Conservation (phyloP, 2,888 invertebrate genomes). For the Luffia ferchaultella region DNA sequence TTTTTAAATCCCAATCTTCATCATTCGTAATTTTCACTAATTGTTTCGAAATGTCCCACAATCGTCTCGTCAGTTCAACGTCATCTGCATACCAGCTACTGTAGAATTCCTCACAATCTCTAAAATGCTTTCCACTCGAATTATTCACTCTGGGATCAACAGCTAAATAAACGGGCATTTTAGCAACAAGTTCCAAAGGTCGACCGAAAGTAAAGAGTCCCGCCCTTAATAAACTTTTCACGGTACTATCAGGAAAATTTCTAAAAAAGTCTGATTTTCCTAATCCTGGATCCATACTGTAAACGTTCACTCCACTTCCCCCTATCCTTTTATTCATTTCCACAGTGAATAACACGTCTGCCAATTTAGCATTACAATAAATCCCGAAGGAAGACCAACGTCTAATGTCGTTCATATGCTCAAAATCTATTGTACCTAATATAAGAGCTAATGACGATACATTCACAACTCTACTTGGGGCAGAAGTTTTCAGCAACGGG, state of each 20-base stretch:
- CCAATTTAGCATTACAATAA: conserved; percentile 61
- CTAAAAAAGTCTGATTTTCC: conserved; percentile 81
- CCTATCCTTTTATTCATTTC: conserved; percentile 53
- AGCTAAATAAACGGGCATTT: conserved; percentile 36
- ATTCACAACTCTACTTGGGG: conserved; percentile 38
- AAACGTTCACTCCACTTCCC: conserved; percentile 71
- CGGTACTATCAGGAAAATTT: conserved; percentile 28
- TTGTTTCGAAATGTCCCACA: conserved; percentile 36
- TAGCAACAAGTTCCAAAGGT: conserved; percentile 28
- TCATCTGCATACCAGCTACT: conserved; percentile 48
- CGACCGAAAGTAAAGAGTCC: conserved; percentile 28
- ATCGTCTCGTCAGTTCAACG: conserved; percentile 21
- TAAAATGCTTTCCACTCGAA: conserved; percentile 37
- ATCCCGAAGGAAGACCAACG: conserved; percentile 62
- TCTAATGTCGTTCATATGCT: conserved; percentile 75
- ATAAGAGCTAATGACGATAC: conserved; percentile 67
- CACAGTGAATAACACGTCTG: conserved; percentile 36
- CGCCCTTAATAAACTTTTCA: conserved; percentile 23
- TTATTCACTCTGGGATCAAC: conserved; percentile 28
- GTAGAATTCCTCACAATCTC: conserved; percentile 37
- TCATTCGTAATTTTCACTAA: conserved; percentile 26
- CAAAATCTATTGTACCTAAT: conserved; percentile 72
- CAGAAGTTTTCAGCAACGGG: conserved; percentile 31
- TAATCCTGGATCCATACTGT: conserved; percentile 85
- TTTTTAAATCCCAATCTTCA: conserved; percentile 36